These are phyloP conservation scores for Eulemur albifrons DNA, from an alignment of 2,797 vertebrate species.

Conservation along the genomic window DNA sequence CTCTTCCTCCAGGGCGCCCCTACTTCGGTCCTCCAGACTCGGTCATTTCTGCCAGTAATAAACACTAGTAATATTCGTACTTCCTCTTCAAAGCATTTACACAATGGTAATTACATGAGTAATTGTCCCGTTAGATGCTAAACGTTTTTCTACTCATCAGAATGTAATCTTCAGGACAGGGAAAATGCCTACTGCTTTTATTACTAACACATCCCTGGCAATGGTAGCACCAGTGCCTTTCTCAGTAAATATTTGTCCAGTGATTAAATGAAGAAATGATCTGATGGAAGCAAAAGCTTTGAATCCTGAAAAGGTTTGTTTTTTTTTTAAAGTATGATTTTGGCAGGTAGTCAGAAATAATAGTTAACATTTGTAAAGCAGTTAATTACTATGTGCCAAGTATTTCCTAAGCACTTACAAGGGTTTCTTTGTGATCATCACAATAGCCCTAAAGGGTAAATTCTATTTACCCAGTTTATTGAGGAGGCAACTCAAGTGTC, in stretches of 20 bases:
- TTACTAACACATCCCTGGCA: neutral
- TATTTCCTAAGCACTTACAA: neutral
- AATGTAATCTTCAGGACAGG: constrained; percentile 14
- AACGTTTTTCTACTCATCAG: neutral
- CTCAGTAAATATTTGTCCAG: constrained; percentile 8
- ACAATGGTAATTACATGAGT: constrained; percentile 31
- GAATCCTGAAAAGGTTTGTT: neutral
- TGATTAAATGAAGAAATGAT: constrained; percentile 39
- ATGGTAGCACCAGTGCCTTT: neutral
- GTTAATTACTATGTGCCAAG: neutral
- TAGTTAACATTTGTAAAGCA: constrained; percentile 23
- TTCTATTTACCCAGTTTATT: neutral
- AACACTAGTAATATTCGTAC: neutral
- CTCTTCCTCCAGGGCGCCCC: neutral
- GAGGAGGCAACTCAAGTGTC: neutral
- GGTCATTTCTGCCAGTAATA: neutral
- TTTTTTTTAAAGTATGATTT: neutral
- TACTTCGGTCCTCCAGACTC: neutral
- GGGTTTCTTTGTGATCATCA: neutral
- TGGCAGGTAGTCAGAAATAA: constrained; percentile 32
- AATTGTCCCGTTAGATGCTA: constrained; percentile 41
- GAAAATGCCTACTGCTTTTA: neutral
- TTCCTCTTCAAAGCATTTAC: constrained; percentile 32
- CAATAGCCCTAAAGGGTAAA: neutral
- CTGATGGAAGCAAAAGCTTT: neutral